A percentile compares a stretch with the other conserved stretches of the same genome.
Evolutionary conservation across 2,113 vertebrate species (phyloP).

Genomic region (Arenaria interpres): DNA sequence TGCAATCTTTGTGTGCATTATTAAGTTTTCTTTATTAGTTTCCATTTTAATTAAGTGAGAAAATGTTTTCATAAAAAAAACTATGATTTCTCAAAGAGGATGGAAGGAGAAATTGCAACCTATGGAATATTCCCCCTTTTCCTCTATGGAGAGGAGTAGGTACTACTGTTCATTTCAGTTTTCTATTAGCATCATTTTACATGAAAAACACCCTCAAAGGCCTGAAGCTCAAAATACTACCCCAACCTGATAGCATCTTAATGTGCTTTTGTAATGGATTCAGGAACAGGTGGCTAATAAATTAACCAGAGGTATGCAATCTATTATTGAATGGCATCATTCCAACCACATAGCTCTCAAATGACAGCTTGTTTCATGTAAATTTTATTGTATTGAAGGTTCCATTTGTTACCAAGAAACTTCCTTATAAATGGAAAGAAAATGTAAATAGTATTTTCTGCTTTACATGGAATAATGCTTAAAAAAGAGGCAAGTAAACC

Average conservation of each 20-base stretch:
- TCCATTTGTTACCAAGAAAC: conserved; percentile 46
- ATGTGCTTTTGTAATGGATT: conserved; percentile 54
- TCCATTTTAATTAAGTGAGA: background rate
- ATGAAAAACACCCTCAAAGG: conserved; percentile 8
- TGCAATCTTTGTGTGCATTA: background rate
- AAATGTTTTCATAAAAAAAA: background rate
- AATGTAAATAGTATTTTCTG: conserved; percentile 48
- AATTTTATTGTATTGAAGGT: conserved; percentile 53
- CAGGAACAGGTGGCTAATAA: conserved; percentile 74
- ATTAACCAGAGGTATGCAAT: conserved; percentile 69
- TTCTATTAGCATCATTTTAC: conserved; percentile 4
- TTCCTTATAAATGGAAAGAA: conserved; percentile 35
- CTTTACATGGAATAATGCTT: background rate
- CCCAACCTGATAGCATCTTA: conserved; percentile 41
- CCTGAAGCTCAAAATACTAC: conserved; percentile 13
- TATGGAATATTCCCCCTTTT: background rate
- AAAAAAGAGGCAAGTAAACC: background rate
- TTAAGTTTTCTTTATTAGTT: background rate
- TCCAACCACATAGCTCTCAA: conserved; percentile 30
- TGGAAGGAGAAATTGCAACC: background rate
- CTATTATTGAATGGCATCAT: conserved; percentile 63
- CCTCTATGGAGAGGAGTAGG: background rate
- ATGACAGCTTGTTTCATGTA: conserved; percentile 56
- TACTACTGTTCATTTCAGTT: background rate
- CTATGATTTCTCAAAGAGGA: background rate